These are phyloP conservation scores for Apostichopus japonicus DNA, from an alignment of 35 echinoderm and acorn worm genomes.

Conservation along the genomic window DNA sequence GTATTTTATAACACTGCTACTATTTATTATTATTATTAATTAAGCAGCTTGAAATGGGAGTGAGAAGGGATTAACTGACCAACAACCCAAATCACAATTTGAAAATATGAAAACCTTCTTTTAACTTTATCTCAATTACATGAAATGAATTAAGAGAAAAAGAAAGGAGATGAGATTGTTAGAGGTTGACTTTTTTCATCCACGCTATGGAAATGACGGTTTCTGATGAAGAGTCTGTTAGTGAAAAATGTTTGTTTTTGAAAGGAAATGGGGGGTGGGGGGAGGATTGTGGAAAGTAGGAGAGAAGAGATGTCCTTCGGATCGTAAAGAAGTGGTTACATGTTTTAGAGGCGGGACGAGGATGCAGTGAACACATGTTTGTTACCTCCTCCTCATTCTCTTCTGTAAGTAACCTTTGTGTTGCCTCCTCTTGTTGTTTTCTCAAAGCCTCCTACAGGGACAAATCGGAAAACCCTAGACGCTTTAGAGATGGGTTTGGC, in stretches of 20 bases:
- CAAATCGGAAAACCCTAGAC: constrained; percentile 29
- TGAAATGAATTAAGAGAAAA: not conserved
- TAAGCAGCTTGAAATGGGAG: too few species aligned
- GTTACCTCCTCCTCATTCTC: constrained; percentile 50
- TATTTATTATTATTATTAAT: too few species aligned
- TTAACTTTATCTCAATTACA: not conserved
- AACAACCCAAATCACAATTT: too few species aligned
- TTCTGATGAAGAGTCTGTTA: constrained; percentile 20
- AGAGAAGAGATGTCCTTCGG: not conserved
- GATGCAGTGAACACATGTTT: constrained; percentile 15
- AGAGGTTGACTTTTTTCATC: not conserved
- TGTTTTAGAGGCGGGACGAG: not conserved
- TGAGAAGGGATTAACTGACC: too few species aligned
- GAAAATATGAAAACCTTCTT: not conserved
- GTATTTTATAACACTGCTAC: too few species aligned
- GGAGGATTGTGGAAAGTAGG: not conserved
- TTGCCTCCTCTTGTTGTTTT: constrained; percentile 80
- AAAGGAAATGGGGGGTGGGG: not conserved
- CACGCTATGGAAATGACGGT: not conserved
- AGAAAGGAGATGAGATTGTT: not conserved
- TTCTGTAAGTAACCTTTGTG: constrained; percentile 67
- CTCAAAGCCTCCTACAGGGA: constrained; percentile 77
- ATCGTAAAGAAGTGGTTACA: not conserved
- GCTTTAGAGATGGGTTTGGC: not conserved
- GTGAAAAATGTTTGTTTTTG: not conserved